Base-by-base conservation (phyloP, 2,888 invertebrate genomes). In the Amphipyra berbera region DNA sequence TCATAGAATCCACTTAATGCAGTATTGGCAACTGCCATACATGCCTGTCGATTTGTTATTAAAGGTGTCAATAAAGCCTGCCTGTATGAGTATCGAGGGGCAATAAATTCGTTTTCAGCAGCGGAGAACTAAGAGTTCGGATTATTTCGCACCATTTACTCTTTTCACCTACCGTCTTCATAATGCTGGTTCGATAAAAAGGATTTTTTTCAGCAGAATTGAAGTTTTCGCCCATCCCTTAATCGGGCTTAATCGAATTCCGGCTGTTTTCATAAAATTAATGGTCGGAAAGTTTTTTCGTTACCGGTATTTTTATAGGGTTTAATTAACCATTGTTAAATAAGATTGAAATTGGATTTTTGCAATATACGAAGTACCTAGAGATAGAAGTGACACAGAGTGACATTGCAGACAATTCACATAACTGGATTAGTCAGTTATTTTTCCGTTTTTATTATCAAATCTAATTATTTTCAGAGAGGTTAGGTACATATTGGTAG, bases 71-170 rank as follows among this genome's bases (percentile, higher is more conserved):
- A 88, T 89, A 90, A 89, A 91, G 87, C 82, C 83, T 85, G 84
- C 84, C 85, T 84, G 83, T 82, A 82, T 84, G 86, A 84, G 90
- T 88, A 90, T 89, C 88, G 89, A 85, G 85, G 79, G 85, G 90
- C 89, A 92, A 94, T 94, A 94, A 94, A 94, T 94, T 94, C 91
- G 89, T 90, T 92, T 90, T 88, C 89, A 91, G 88, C 90, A 87
- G 86, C 90, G 90, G 85, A 91, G 91, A 93, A 92, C 93, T 93
- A 92, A 93, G 93, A 93, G 92, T 89, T 85, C 88, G 90, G 94
- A 94, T 94, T 94, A 94, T 93, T 92, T 93, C 93, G 83, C 91
- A 86, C 92, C 93, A 94, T 94, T 94, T 93, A 92, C 91, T 90
- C 92, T 90, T 93, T 94, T 94, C 93, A 93, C 84, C 85, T 86